These are phyloP conservation scores for Pelusios castaneus DNA, from an alignment of 2,113 vertebrate species.

Conservation along the genomic window DNA sequence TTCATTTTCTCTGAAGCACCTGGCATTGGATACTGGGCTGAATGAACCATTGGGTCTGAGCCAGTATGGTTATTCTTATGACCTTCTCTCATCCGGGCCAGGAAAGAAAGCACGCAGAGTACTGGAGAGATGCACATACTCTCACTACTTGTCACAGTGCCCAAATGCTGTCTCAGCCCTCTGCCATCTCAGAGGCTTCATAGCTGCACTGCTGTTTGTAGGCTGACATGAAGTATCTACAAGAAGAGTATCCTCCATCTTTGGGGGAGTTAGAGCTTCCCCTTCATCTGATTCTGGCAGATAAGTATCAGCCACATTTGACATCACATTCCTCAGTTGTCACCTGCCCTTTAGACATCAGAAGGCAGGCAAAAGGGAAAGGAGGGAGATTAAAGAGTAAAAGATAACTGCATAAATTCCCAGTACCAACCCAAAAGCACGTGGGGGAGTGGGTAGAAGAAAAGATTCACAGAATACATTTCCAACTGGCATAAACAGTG, in stretches of 20 bases:
- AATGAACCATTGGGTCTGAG: too few species aligned
- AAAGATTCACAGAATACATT: background rate
- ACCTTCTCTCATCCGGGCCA: too few species aligned
- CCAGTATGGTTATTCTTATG: too few species aligned
- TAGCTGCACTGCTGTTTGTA: background rate
- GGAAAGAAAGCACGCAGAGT: background rate
- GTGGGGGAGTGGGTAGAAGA: background rate
- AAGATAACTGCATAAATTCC: background rate
- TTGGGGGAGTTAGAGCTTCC: background rate
- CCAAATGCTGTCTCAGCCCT: background rate
- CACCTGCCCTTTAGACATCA: background rate
- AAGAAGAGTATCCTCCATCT: background rate
- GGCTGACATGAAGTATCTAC: background rate
- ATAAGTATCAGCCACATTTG: background rate
- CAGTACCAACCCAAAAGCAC: background rate
- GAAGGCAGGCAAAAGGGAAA: background rate
- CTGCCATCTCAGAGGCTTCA: background rate
- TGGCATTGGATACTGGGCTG: too few species aligned
- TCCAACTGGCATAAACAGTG: background rate
- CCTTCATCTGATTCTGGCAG: background rate
- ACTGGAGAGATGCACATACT: too few species aligned
- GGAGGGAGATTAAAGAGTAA: background rate
- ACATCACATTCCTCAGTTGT: background rate
- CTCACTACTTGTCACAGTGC: background rate
- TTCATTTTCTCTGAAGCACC: too few species aligned